Evolutionary conservation across 2,797 vertebrate species (phyloP).

Genomic region (Eupleurogrammus muticus): DNA sequence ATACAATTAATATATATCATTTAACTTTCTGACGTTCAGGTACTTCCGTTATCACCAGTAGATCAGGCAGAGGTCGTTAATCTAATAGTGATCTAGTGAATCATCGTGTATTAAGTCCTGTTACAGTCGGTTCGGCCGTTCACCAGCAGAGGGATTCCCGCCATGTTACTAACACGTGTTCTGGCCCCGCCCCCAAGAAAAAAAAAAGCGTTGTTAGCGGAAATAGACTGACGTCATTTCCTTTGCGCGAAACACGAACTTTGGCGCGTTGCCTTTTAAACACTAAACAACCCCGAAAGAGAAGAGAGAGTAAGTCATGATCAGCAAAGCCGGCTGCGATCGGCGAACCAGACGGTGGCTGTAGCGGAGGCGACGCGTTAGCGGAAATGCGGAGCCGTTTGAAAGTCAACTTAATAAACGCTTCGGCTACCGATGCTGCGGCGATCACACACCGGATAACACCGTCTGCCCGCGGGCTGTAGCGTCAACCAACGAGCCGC

Average conservation of each 20-base stretch:
- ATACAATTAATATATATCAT: too few relatives aligned
- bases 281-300: not conserved
- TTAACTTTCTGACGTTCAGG: too few relatives aligned
- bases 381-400: conserved; percentile 4
- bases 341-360: fast-evolving
- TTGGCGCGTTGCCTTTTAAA: conserved; percentile 52
- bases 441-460: not conserved
- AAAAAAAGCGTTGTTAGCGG: conserved; percentile 9
- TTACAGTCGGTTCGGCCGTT: too few relatives aligned
- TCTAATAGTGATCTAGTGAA: too few relatives aligned
- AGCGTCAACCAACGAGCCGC: too few relatives aligned
- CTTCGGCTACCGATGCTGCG: not conserved
- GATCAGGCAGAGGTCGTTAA: too few relatives aligned
- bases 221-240: conserved; percentile 46
- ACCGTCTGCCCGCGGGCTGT: not conserved
- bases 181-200: too few relatives aligned
- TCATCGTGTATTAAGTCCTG: too few relatives aligned
- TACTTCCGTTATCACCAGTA: too few relatives aligned
- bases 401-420: not conserved
- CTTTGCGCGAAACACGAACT: conserved; percentile 58
- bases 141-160: too few relatives aligned
- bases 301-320: fast-evolving
- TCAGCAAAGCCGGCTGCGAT: fast-evolving
- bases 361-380: too few relatives aligned
- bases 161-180: too few relatives aligned